Evolutionary conservation across 2,888 invertebrate genomes (phyloP), one percentile per base, ranked within the genome.

Genomic region (Cacoxenus indagator): DNA sequence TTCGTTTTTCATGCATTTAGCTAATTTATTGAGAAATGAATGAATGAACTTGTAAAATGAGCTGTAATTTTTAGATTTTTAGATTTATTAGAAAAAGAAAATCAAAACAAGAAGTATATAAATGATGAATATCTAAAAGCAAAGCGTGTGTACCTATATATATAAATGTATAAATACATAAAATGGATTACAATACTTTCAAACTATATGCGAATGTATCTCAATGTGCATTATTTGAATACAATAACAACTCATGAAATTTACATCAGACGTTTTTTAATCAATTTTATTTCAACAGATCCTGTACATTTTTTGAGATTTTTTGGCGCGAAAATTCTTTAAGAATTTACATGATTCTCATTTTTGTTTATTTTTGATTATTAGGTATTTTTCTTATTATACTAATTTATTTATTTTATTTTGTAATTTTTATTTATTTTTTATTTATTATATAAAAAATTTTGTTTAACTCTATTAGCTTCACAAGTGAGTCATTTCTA

Each of bases 211-310:
- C n/a, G 45, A 43, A 43, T n/a, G n/a, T 43, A 37, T 51, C 51
- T 72, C 72, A 69, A n/a, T 73, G 70, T 73, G 81, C 73, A 81
- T 76, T 81, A 78, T 75, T 78, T 77, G 68, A 76, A 37, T 1
- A 37, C 37, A 37, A 37, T 37, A 37, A 37, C 37, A 37, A 8
- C 8, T 11, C 8, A 31, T 8, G 9, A 31, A 31, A 31, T 31
- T 1, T 11, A 37, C 8, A 4, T 37, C 37, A 37, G 1, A 11
- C 5, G 8, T 37, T 37, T 37, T 37, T 54, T 54, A 24, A 11
- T 26, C 19, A 24, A 14, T 24, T 54, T 54, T 48, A 2, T n/a
- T 19, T 48, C n/a, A n/a, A n/a, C n/a, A n/a, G n/a, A n/a, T n/a
- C n/a, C n/a, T n/a, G n/a, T n/a, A n/a, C n/a, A n/a, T n/a, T n/a